A percentile compares a stretch with the other conserved stretches of the same genome.
Evolutionary conservation across 2,113 vertebrate species (phyloP).

Genomic region (Coreoperca whiteheadi): DNA sequence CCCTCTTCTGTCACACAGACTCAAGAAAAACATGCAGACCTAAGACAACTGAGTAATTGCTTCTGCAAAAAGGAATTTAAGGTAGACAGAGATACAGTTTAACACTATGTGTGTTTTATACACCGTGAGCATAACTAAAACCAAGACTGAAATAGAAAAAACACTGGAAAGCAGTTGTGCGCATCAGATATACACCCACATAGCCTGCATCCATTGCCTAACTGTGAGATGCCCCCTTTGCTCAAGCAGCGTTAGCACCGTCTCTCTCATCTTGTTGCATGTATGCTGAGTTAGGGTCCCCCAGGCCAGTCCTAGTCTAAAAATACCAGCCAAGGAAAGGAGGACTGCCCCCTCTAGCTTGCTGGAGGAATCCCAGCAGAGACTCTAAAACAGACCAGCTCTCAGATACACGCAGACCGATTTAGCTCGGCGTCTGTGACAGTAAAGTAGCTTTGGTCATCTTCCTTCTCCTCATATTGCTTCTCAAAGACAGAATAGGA

Average conservation of each 20-base stretch:
- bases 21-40: neutral
- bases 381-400: conserved; percentile 64
- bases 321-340: conserved; percentile 76
- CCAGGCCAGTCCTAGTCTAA: conserved; percentile 74
- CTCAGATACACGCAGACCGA: conserved; percentile 66
- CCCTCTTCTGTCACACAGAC: neutral
- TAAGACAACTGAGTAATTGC: neutral
- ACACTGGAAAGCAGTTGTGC: conserved; percentile 32
- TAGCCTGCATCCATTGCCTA: conserved; percentile 45
- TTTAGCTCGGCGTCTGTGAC: conserved; percentile 72
- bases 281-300: conserved; percentile 75
- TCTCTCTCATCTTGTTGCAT: conserved; percentile 61
- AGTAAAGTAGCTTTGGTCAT: conserved; percentile 53
- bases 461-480: conserved; percentile 43
- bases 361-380: conserved; percentile 74
- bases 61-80: neutral
- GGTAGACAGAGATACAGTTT: neutral
- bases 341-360: conserved; percentile 75
- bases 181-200: conserved; percentile 64
- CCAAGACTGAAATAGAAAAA: conserved; percentile 17
- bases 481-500: conserved; percentile 12
- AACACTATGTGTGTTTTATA: neutral
- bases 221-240: conserved; percentile 62
- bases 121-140: conserved; percentile 1
- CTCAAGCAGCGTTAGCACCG: conserved; percentile 37